phyloP scores from a whole-genome alignment of 2,797 vertebrate genomes.

The Gila robusta region DNA sequence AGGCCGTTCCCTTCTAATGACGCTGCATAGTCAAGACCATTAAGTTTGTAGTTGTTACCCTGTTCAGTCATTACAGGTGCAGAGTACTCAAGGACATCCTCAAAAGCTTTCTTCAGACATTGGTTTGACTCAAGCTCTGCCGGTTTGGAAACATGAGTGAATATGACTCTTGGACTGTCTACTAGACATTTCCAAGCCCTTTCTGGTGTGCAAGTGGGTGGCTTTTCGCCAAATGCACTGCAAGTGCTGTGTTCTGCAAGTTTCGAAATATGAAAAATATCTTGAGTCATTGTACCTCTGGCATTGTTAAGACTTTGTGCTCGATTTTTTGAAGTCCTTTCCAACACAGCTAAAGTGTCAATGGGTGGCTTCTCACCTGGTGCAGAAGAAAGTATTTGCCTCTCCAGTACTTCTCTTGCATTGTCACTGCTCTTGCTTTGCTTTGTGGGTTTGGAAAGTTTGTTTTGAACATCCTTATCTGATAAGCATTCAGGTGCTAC shows the following conservation, averaged over 20 bases:
- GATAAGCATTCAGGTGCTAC: neutral
- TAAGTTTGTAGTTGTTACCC: neutral
- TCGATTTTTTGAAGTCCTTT: neutral
- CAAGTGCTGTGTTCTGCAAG: neutral
- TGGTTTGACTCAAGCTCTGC: conserved; percentile 11
- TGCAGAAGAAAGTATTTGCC: neutral
- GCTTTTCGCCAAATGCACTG: neutral
- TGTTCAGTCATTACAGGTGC: neutral
- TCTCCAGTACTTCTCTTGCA: neutral
- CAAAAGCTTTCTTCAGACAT: neutral
- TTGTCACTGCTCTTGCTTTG: neutral
- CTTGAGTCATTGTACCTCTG: neutral
- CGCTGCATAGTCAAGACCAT: neutral
- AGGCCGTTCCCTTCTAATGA: neutral
- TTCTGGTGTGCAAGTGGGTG: neutral
- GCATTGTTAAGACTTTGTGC: conserved; percentile 2
- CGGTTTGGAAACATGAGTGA: neutral
- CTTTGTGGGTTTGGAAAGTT: neutral
- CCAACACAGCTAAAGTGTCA: neutral
- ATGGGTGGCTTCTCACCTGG: neutral
- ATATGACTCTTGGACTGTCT: neutral
- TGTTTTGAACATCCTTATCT: neutral
- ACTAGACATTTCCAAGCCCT: neutral
- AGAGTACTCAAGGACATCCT: neutral
- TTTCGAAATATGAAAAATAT: neutral